phyloP scores from a whole-genome alignment of 2,888 invertebrate genomes.

The Euphydryas editha region DNA sequence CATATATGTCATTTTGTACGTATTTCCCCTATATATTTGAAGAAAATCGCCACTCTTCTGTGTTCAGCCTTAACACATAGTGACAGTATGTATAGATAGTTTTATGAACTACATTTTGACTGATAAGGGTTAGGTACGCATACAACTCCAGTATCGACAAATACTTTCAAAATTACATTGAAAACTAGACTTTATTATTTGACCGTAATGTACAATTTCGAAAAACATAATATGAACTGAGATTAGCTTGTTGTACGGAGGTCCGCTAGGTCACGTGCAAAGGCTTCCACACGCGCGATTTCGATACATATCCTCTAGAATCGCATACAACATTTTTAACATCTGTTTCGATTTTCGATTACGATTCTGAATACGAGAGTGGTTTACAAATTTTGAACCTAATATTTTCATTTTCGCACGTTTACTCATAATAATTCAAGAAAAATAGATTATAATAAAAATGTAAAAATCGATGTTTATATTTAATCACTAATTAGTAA shows the following conservation, averaged over 20 bases:
- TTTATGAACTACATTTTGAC: constrained; percentile 39
- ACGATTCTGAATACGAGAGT: constrained; percentile 33
- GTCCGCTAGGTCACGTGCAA: constrained; percentile 42
- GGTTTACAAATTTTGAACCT: constrained; percentile 17
- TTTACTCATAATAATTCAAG: not conserved
- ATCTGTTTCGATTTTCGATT: constrained; percentile 44
- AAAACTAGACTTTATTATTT: not conserved
- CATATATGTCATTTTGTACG: too few species aligned
- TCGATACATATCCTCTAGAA: constrained; percentile 45
- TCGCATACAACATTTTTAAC: constrained; percentile 46
- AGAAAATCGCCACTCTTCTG: not conserved
- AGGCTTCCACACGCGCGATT: constrained; percentile 42
- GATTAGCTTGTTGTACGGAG: constrained; percentile 16
- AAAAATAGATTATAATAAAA: not conserved
- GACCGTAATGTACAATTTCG: constrained; percentile 17
- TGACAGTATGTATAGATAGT: constrained; percentile 30
- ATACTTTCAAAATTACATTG: not conserved
- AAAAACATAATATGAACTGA: constrained; percentile 3
- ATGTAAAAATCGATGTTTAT: too few species aligned
- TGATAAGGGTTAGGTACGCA: constrained; percentile 39
- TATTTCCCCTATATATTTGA: too few species aligned
- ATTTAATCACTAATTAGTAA: too few species aligned
- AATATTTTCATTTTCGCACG: constrained; percentile 9
- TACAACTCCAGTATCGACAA: constrained; percentile 32
- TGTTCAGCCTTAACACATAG: constrained; percentile 23